Conservation (phyloP, 2,797 vertebrate genomes). For the Geotrypetes seraphini region DNA sequence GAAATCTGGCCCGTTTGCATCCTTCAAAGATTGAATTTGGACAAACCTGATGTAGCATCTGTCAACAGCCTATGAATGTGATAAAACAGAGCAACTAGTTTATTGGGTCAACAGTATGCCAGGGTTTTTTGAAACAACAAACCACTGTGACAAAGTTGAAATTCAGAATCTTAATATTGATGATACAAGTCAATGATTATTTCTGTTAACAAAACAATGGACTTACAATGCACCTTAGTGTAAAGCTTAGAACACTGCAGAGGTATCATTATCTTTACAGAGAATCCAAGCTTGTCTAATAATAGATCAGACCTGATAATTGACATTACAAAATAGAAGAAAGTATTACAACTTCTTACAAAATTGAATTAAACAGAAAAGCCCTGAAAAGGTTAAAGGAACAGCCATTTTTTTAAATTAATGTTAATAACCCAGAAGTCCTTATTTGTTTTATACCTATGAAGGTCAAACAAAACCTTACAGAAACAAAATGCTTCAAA, state of each 20-base stretch:
- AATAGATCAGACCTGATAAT: constrained; percentile 10
- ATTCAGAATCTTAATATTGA: no score
- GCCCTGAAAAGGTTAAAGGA: constrained; percentile 10
- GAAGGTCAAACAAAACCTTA: constrained; percentile 23
- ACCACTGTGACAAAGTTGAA: no score
- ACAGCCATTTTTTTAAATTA: constrained; percentile 20
- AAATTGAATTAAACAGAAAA: constrained; percentile 3
- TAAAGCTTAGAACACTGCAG: constrained; percentile 33
- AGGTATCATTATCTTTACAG: constrained; percentile 38
- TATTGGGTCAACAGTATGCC: no score
- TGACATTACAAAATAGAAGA: constrained; percentile 10
- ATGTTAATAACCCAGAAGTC: background rate
- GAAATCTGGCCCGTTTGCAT: no score
- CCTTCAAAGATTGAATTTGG: no score
- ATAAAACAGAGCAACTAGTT: no score
- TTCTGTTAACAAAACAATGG: constrained; percentile 19
- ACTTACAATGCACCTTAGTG: constrained; percentile 23
- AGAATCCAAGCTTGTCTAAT: constrained; percentile 28
- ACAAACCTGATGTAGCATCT: no score
- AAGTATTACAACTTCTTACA: background rate
- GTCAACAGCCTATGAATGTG: no score
- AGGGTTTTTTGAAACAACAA: no score
- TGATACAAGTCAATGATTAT: no score
- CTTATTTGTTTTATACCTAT: constrained; percentile 29
- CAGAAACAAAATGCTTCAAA: constrained; percentile 23